A percentile compares a stretch with the other conserved stretches of the same genome.
These are phyloP conservation scores for Drosophila sucinea DNA, from an alignment of 1,140 invertebrate species.

Conservation along the genomic window DNA sequence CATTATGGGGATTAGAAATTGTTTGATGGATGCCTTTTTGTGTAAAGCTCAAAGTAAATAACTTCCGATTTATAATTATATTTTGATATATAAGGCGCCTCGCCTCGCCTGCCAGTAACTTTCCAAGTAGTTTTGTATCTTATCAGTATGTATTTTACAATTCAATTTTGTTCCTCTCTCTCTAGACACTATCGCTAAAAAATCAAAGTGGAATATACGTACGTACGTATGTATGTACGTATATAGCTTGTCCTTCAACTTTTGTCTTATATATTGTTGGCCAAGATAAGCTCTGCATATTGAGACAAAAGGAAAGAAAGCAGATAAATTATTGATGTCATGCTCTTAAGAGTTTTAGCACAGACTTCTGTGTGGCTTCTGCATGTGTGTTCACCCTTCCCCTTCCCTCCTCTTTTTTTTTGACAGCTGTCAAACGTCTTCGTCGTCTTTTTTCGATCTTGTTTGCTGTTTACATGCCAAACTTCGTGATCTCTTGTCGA, in stretches of 20 bases:
- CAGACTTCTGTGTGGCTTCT: background rate
- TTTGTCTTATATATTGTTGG: conserved; percentile 22
- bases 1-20: conserved; percentile 31
- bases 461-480: conserved; percentile 34
- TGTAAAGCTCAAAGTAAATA: conserved; percentile 50
- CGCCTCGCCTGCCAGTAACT: conserved; percentile 32
- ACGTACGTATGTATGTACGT: background rate
- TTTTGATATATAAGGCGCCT: conserved; percentile 34
- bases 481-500: conserved; percentile 16
- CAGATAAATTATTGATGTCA: conserved; percentile 59
- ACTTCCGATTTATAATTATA: conserved; percentile 58
- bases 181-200: conserved; percentile 3
- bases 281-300: conserved; percentile 32
- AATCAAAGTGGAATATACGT: conserved; percentile 4
- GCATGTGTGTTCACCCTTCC: background rate
- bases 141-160: conserved; percentile 34
- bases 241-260: conserved; percentile 22
- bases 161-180: conserved; percentile 14
- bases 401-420: conserved; percentile 4
- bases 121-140: conserved; percentile 43
- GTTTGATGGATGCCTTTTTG: conserved; percentile 52
- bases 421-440: conserved; percentile 41
- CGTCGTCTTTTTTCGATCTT: conserved; percentile 8
- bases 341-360: conserved; percentile 22
- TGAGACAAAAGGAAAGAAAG: conserved; percentile 20